A percentile compares a stretch with the other conserved stretches of the same genome.
These are phyloP conservation scores for Delphinus delphis DNA, from an alignment of 2,113 vertebrate species.

Conservation along the genomic window DNA sequence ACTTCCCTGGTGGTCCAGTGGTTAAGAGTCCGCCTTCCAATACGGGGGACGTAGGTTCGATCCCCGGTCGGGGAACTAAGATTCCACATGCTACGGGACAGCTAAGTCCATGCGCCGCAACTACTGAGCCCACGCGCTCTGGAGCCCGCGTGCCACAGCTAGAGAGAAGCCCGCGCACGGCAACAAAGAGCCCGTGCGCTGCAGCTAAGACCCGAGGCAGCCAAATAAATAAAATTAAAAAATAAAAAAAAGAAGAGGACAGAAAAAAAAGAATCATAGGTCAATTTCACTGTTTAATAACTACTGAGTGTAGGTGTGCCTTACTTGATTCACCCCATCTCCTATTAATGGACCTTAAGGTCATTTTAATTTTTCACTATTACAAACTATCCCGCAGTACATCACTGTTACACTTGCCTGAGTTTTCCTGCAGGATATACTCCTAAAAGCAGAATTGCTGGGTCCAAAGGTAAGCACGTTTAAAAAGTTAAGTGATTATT, in stretches of 20 bases:
- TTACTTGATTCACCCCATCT: neutral
- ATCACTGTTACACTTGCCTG: neutral
- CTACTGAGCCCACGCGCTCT: neutral
- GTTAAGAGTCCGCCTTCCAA: neutral
- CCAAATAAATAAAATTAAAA: neutral
- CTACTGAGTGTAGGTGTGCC: neutral
- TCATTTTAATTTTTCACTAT: neutral
- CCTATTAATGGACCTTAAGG: neutral
- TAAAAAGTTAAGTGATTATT: neutral
- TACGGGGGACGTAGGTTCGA: neutral
- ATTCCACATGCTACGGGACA: too few species aligned
- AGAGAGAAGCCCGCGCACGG: neutral
- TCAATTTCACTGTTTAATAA: neutral
- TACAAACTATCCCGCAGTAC: neutral
- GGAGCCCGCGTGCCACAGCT: neutral
- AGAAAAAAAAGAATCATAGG: neutral
- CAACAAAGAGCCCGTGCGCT: rapidly evolving
- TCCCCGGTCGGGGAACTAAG: neutral
- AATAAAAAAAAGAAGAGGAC: too few species aligned
- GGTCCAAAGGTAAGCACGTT: neutral
- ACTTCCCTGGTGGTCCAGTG: neutral
- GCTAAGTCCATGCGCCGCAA: neutral
- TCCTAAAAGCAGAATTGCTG: neutral
- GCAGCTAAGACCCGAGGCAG: neutral
- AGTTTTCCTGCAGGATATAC: neutral